These are phyloP conservation scores for Agrilus biguttatus DNA, from an alignment of 2,888 invertebrate species.

Conservation along the genomic window DNA sequence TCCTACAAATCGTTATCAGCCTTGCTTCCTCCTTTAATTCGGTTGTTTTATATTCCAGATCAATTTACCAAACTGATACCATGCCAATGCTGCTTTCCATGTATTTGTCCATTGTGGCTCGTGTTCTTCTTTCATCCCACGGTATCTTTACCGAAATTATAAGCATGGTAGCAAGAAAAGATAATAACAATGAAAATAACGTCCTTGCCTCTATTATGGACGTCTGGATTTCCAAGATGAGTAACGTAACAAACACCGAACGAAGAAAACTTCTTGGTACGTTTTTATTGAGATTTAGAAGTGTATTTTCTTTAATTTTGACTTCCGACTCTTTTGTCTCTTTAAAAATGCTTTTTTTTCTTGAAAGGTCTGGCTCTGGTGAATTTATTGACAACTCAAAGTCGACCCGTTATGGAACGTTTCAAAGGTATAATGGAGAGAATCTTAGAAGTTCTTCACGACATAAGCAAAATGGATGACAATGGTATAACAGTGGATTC, in stretches of 20 bases:
- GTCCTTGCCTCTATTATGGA: constrained; percentile 58
- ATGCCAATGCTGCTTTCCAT: constrained; percentile 60
- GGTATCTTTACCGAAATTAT: constrained; percentile 47
- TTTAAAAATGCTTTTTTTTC: too few species aligned
- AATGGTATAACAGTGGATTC: constrained; percentile 33
- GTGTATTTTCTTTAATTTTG: background rate
- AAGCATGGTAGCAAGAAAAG: constrained; percentile 31
- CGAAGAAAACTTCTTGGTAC: constrained; percentile 69
- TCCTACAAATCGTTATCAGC: background rate
- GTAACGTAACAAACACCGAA: constrained; percentile 61
- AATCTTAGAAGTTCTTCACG: constrained; percentile 64
- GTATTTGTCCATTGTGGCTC: constrained; percentile 62
- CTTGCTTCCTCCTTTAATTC: background rate
- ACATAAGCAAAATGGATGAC: constrained; percentile 60
- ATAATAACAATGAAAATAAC: constrained; percentile 40
- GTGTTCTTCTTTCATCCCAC: constrained; percentile 59
- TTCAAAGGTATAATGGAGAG: constrained; percentile 60
- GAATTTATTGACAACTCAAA: constrained; percentile 53
- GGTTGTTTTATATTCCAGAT: constrained; percentile 28
- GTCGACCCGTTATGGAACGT: constrained; percentile 51
- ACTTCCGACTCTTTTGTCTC: background rate
- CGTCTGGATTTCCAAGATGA: constrained; percentile 69
- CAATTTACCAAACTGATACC: constrained; percentile 51
- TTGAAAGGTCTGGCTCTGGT: constrained; percentile 41
- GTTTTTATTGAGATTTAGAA: background rate